Percentiles rank a stretch among this genome's conserved stretches.
Conservation (phyloP, 2,113 vertebrate genomes). For the Anoura caudifer region DNA sequence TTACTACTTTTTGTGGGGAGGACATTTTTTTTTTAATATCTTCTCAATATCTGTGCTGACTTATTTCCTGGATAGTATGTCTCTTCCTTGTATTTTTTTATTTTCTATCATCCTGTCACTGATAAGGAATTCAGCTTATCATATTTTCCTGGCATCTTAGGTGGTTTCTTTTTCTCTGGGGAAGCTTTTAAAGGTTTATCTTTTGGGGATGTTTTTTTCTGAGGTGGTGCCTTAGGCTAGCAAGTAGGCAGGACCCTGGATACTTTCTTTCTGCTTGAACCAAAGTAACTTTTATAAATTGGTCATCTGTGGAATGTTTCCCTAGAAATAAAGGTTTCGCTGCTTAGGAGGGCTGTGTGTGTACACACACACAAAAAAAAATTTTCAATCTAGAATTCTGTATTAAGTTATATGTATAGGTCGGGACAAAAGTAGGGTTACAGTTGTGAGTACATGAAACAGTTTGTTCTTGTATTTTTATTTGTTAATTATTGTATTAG, state of each 20-base stretch:
- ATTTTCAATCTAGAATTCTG: not conserved
- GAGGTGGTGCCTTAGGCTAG: not conserved
- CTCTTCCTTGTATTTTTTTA: not conserved
- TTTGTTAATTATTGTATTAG: not conserved
- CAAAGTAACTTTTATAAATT: slow-evolving; percentile 35
- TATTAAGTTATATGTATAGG: not conserved
- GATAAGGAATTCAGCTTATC: not conserved
- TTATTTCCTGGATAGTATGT: not conserved
- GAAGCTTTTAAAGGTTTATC: not conserved
- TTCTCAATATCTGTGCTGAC: not conserved
- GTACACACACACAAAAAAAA: not conserved
- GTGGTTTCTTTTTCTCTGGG: not conserved
- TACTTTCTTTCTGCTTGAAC: not conserved
- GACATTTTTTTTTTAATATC: not conserved
- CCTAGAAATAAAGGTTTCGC: not conserved
- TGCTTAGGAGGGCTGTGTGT: not conserved
- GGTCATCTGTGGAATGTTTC: not conserved
- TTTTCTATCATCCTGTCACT: not conserved
- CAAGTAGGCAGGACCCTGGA: not conserved
- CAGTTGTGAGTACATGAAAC: not conserved
- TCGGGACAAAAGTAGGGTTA: not conserved
- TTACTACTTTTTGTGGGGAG: not conserved
- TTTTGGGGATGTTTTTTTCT: not conserved
- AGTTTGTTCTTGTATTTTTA: not conserved
- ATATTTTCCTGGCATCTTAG: not conserved